Evolutionary conservation across 2,888 invertebrate genomes (phyloP), one percentile per base, ranked within the genome.

Genomic region (Cephus pygmeus): DNA sequence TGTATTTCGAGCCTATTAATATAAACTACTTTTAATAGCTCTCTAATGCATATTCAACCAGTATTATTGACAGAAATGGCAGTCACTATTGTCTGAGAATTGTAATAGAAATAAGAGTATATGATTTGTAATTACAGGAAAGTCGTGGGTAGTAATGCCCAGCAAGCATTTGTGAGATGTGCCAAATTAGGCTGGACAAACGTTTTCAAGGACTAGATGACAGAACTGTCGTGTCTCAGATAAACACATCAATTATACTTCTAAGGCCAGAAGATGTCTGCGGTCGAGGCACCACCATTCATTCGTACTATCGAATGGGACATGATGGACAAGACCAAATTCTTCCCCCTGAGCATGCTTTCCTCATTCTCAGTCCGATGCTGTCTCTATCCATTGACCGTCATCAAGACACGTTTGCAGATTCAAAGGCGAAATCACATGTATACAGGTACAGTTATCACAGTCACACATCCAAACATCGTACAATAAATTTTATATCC

Each of bases 291-390:
- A 23, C 94, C 94, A 9, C 91, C 91, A 31, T 94, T 95, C 77
- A 96, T 97, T 81, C 95, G 95, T 35, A 98, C 96, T 11, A 98
- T 99, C 81, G 99, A 99, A 92, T 97, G 98, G 97, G 95, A 98
- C 84, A 99, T 99, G 99, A 97, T 99, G 98, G 97, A 99, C 91
- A 98, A 98, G 88, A 94, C 93, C 74, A 98, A 98, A 90, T 99
- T 98, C 91, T 97, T 97, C 89, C 98, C 98, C 0, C 92, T 99
- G 78, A 98, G 98, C 79, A 96, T 98, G 93, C 92, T 97, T 23
- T 98, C 98, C 88, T 96, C 97, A 74, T 96, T 98, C 85, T 94
- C 95, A 83, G 95, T 97, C 89, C 92, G 95, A 82, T 93, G 93
- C 80, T 91, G 90, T 81, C 94, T 99, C 0, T 99, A 99, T 91